Conservation (phyloP, 2,888 invertebrate genomes). For the Ochropleura leucogaster region DNA sequence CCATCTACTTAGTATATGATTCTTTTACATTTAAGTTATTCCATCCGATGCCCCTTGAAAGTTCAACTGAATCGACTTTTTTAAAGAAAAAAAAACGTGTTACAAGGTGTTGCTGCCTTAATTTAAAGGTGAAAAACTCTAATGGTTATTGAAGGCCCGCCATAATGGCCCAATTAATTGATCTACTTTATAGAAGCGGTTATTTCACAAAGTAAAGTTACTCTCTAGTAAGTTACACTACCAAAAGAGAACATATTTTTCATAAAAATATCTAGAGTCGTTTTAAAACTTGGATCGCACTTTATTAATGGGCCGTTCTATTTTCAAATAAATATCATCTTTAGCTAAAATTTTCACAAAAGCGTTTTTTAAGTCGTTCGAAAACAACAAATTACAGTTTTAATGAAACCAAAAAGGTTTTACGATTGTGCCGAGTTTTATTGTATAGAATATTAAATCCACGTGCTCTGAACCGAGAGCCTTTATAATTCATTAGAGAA, state of each 20-base stretch:
- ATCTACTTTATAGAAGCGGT: constrained; percentile 23
- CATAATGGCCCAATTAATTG: constrained; percentile 39
- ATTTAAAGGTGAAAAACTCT: constrained; percentile 23
- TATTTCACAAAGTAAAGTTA: constrained; percentile 38
- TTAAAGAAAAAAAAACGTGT: constrained; percentile 20
- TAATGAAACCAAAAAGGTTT: constrained; percentile 67
- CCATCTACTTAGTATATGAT: constrained; percentile 46
- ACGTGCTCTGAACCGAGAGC: constrained; percentile 51
- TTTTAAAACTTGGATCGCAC: constrained; percentile 12
- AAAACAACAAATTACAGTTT: constrained; percentile 63
- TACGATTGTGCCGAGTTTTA: constrained; percentile 64
- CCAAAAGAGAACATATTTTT: constrained; percentile 19
- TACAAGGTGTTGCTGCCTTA: not conserved
- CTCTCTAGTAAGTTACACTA: constrained; percentile 7
- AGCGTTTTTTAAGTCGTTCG: constrained; percentile 43
- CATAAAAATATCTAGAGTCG: constrained; percentile 10
- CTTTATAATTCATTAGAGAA: constrained; percentile 71
- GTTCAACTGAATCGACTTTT: constrained; percentile 18
- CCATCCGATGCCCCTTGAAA: constrained; percentile 11
- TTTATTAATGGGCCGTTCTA: constrained; percentile 24
- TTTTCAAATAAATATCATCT: constrained; percentile 36
- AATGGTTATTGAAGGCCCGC: constrained; percentile 36
- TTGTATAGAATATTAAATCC: constrained; percentile 68
- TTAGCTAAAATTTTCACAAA: constrained; percentile 34
- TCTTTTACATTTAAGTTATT: constrained; percentile 34